These are phyloP conservation scores for Istiophorus platypterus DNA, from an alignment of 2,113 vertebrate genomes.

Conservation along the genomic window DNA sequence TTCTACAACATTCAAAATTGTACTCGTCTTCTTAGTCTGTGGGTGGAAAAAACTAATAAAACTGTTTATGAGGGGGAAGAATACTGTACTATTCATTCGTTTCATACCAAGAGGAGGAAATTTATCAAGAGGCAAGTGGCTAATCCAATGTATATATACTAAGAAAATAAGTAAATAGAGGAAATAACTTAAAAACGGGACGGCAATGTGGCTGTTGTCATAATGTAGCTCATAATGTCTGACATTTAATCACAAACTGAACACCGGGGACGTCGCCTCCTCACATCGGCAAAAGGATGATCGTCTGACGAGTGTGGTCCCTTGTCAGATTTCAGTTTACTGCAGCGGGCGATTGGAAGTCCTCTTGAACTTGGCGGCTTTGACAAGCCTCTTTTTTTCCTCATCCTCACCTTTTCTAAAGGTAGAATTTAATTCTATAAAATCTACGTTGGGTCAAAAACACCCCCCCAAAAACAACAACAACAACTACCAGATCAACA, in stretches of 20 bases:
- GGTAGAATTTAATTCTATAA: background rate
- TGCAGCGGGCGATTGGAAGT: too few relatives aligned
- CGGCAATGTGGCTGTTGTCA: background rate
- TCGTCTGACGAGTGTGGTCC: too few relatives aligned
- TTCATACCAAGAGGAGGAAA: background rate
- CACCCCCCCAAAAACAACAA: background rate
- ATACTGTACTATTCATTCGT: background rate
- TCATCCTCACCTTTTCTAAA: background rate
- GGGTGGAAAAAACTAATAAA: background rate
- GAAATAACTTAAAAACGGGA: background rate
- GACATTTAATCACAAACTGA: background rate
- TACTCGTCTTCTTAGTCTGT: background rate
- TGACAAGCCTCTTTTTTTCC: background rate
- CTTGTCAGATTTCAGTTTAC: too few relatives aligned
- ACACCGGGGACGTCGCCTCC: background rate
- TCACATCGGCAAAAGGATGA: background rate
- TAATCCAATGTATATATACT: background rate
- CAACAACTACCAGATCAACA: background rate
- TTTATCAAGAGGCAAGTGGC: background rate
- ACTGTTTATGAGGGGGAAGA: background rate
- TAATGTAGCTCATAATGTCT: too few relatives aligned
- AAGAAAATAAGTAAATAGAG: background rate
- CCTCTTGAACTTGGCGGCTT: background rate
- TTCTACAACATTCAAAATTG: background rate
- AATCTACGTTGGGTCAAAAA: background rate